Evolutionary conservation across 2,113 vertebrate species (phyloP).

Genomic region (Periophthalmodon schlosseri): DNA sequence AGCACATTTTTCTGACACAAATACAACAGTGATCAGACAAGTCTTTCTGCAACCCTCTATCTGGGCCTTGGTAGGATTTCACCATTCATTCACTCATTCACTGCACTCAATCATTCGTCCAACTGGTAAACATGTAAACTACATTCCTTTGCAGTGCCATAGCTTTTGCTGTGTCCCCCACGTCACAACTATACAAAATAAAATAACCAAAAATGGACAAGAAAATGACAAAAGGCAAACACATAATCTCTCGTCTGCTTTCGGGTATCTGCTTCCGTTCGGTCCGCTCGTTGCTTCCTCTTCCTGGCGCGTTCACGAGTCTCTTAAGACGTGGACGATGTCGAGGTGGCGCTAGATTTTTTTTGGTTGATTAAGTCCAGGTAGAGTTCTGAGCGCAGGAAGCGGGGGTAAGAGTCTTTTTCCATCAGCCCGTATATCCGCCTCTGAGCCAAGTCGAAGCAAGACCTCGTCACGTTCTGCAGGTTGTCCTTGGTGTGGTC

Average conservation of each 20-base stretch:
- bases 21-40: constrained; percentile 64
- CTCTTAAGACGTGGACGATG: constrained; percentile 81
- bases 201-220: constrained; percentile 42
- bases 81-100: constrained; percentile 49
- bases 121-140: constrained; percentile 60
- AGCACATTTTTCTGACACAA: constrained; percentile 35
- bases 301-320: constrained; percentile 15
- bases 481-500: constrained; percentile 97
- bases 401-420: constrained; percentile 97
- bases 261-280: constrained; percentile 42
- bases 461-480: constrained; percentile 87
- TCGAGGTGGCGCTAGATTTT: constrained; percentile 85
- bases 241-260: constrained; percentile 40
- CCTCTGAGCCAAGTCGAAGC: constrained; percentile 94
- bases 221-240: constrained; percentile 66
- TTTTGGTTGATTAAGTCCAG: constrained; percentile 95
- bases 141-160: constrained; percentile 70
- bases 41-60: constrained; percentile 55
- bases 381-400: constrained; percentile 96
- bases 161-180: constrained; percentile 49
- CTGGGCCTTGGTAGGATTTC: constrained; percentile 30
- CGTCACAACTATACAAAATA: constrained; percentile 31
- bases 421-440: constrained; percentile 98
- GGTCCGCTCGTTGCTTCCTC: constrained; percentile 31
- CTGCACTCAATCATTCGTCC: constrained; percentile 37